Conservation (phyloP, 2,113 vertebrate genomes). For the Ailurus styani region DNA sequence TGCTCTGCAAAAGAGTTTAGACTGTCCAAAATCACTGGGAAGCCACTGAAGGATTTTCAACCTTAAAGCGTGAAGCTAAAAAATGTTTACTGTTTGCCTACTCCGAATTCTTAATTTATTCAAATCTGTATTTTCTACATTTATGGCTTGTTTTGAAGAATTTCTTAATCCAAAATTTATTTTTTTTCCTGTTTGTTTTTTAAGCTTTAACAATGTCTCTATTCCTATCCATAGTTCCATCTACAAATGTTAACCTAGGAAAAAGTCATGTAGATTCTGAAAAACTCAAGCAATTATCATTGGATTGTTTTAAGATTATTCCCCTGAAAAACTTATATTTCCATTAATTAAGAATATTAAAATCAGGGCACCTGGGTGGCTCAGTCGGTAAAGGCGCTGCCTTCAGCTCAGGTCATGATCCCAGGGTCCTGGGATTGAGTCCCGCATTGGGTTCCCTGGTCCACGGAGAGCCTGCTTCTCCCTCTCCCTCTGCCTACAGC, state of each 20-base stretch:
- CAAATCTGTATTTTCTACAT: neutral
- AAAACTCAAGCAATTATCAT: slow-evolving; percentile 9
- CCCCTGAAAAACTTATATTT: neutral
- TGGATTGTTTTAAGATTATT: neutral
- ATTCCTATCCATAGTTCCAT: neutral
- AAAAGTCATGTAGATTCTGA: neutral
- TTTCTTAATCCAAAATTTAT: neutral
- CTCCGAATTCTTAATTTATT: neutral
- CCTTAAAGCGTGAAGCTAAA: neutral
- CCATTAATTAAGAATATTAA: neutral
- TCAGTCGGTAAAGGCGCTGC: too few species aligned
- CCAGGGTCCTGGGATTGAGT: too few species aligned
- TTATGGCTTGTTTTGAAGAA: neutral
- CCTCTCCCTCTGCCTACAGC: too few species aligned
- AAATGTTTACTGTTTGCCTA: neutral
- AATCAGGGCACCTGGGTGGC: too few species aligned
- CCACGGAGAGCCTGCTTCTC: too few species aligned
- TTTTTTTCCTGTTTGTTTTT: neutral
- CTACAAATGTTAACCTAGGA: neutral
- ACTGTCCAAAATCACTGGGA: neutral
- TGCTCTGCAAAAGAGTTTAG: neutral
- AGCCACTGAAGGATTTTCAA: neutral
- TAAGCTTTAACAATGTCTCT: neutral
- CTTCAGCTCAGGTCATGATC: too few species aligned
- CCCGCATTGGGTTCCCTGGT: too few species aligned